Base-by-base conservation (phyloP, 2,113 vertebrate species). In the Rhabdornis inornatus region DNA sequence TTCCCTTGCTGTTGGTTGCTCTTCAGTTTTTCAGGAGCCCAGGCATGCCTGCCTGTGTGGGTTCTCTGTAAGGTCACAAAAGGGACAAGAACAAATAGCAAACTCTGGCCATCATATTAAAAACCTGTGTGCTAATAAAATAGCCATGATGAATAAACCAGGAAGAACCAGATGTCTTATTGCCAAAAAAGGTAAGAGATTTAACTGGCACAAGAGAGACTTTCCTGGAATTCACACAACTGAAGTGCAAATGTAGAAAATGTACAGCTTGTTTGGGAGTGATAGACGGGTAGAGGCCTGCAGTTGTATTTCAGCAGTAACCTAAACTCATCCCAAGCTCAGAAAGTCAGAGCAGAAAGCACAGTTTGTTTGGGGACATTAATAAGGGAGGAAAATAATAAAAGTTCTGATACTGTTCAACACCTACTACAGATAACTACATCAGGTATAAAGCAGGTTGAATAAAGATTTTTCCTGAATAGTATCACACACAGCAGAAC, bases 61-160 rank as follows among this genome's bases (percentile, higher is more conserved):
- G 83, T 92, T 88, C 71, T 70, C 42, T 59, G 6, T 80, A 72
- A 81, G 27, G 68, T 90, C 75, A 86, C 30, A 44, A 74, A 55
- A 88, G 20, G 10, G 47, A 59, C 47, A 88, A 69, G 20, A 90
- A 93, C 18, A 70, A 83, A 68, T 4, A 92, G 66, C 37, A 88
- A 44, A n/a, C 66, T 53, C 63, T 70, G 68, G 35, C 0, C 6
- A 81, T 65, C 0, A 0, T 59, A 66, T 78, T 88, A 89, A 65
- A 86, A 90, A 22, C 13, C 23, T 47, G 15, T 22, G n/a, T 50
- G 27, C 50, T 77, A 95, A 63, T 52, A 57, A 80, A 95, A 77
- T 45, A 83, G 17, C 45, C 52, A 40, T 35, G 33, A 83, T 25
- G 50, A 92, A 83, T 55, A 86, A 89, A 77, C 11, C 39, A 74